Percentiles rank a stretch among this genome's conserved stretches.
phyloP scores from a whole-genome alignment of 2,797 vertebrate genomes.

The Heliangelus exortis region DNA sequence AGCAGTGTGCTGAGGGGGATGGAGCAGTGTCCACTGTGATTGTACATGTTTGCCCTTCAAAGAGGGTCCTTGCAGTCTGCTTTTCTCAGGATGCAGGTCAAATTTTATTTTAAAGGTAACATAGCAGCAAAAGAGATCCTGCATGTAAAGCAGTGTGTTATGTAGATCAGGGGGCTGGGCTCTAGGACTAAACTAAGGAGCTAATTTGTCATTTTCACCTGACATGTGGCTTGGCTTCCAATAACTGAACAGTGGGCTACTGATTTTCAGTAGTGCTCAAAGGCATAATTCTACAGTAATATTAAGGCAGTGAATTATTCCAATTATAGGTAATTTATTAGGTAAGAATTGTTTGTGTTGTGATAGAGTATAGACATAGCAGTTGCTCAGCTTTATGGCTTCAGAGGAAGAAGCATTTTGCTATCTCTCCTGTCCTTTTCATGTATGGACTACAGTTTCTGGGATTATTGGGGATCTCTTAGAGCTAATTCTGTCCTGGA shows the following conservation, averaged over 20 bases:
- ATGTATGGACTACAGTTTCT: background rate
- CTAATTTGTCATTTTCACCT: background rate
- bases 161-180: background rate
- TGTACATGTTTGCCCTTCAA: background rate
- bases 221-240: rapidly evolving
- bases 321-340: background rate
- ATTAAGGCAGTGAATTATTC: background rate
- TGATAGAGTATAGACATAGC: background rate
- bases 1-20: background rate
- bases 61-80: background rate
- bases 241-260: rapidly evolving
- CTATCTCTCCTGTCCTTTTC: background rate
- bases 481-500: background rate
- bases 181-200: background rate
- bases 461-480: background rate
- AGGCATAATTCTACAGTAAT: background rate
- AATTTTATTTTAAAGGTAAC: background rate
- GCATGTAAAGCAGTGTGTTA: rapidly evolving
- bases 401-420: background rate
- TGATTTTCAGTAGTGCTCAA: background rate
- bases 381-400: background rate
- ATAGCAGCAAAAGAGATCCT: background rate
- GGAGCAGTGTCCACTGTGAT: rapidly evolving
- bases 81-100: background rate
- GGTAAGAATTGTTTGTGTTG: background rate